phyloP scores from a whole-genome alignment of 2,113 vertebrate species.

The Psittacus erithacus region DNA sequence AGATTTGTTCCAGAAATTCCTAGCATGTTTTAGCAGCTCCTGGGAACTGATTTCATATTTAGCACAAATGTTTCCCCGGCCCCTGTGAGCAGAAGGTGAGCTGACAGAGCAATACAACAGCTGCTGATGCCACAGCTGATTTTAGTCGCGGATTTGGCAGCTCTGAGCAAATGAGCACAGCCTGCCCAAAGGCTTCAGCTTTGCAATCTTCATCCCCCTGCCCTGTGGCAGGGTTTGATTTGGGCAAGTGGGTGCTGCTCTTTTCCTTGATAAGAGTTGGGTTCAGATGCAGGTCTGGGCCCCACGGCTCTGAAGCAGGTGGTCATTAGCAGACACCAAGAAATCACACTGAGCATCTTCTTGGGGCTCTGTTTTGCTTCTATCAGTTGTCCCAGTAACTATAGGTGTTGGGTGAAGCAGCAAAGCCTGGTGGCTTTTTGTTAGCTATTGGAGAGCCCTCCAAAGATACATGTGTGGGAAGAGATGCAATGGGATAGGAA shows the following conservation, averaged over 20 bases:
- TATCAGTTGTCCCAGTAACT: rapidly evolving
- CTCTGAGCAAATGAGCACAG: background rate
- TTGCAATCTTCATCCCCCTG: background rate
- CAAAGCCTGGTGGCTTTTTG: background rate
- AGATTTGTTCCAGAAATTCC: conserved; percentile 7
- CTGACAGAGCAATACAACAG: background rate
- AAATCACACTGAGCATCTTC: background rate
- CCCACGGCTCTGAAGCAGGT: background rate
- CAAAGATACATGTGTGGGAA: rapidly evolving
- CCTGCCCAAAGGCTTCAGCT: background rate
- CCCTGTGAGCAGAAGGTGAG: background rate
- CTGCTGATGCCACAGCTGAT: background rate
- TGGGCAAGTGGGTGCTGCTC: no score
- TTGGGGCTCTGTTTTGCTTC: background rate
- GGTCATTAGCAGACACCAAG: rapidly evolving
- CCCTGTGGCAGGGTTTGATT: background rate
- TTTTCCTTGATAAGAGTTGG: background rate
- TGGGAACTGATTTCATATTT: background rate
- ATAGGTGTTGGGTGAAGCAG: background rate
- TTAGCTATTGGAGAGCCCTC: background rate
- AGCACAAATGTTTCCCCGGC: background rate
- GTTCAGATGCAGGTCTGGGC: background rate
- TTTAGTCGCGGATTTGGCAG: background rate
- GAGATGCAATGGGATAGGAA: rapidly evolving
- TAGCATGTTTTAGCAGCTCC: background rate